Conservation (phyloP, 2,888 invertebrate species). For the Heliconius aoede region DNA sequence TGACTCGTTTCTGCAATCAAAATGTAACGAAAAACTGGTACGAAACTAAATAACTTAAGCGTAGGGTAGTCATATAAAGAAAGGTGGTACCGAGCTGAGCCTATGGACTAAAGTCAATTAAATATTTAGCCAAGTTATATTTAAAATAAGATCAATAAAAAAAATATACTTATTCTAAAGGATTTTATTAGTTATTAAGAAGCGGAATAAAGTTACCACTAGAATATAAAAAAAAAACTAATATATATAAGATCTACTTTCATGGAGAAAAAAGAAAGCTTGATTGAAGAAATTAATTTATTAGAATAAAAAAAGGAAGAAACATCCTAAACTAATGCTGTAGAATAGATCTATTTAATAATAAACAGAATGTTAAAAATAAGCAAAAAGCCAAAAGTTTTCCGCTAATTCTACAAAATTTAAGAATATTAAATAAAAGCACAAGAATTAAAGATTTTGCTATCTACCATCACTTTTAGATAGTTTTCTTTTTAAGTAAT, state of each 20-base stretch:
- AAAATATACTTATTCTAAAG: neutral
- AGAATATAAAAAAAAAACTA: neutral
- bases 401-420: neutral
- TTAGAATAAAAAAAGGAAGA: neutral
- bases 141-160: neutral
- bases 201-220: neutral
- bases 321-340: neutral
- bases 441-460: neutral
- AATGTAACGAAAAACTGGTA: constrained; percentile 50
- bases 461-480: constrained; percentile 8
- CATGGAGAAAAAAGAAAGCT: neutral
- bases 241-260: neutral
- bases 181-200: neutral
- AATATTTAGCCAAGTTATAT: neutral
- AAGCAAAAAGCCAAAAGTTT: neutral
- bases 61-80: neutral
- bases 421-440: neutral
- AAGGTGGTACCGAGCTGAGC: constrained; percentile 25
- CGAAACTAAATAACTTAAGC: constrained; percentile 45
- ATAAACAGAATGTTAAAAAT: neutral
- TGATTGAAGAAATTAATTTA: neutral
- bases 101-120: constrained; percentile 5
- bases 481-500: neutral
- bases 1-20: constrained; percentile 50
- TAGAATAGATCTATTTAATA: neutral